phyloP scores from a whole-genome alignment of 2,888 invertebrate genomes.

The Gerris lacustris region DNA sequence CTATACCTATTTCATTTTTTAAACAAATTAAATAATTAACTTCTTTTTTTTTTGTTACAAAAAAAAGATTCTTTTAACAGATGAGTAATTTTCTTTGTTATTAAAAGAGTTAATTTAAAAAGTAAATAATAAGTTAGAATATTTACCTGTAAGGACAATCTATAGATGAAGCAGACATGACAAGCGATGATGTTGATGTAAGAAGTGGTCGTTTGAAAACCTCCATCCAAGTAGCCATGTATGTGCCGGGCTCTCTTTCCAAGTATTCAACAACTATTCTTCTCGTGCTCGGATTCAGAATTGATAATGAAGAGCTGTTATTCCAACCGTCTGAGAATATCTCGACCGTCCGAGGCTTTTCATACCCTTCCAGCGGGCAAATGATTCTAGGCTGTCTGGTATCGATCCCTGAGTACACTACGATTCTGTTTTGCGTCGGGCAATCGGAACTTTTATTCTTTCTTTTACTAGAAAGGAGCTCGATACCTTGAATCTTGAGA shows the following conservation, averaged over 20 bases:
- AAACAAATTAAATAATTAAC: no score
- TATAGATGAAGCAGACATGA: conserved; percentile 41
- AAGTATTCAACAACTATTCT: conserved; percentile 65
- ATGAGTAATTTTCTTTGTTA: no score
- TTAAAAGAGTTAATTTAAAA: no score
- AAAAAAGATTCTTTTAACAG: no score
- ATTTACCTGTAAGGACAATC: conserved; percentile 58
- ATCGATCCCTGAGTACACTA: conserved; percentile 57
- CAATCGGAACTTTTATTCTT: conserved; percentile 38
- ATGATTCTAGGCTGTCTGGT: conserved; percentile 51
- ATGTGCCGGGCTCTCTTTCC: conserved; percentile 58
- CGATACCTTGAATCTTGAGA: conserved; percentile 54
- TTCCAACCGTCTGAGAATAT: conserved; percentile 62
- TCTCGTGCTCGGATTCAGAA: conserved; percentile 39
- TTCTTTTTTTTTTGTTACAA: no score
- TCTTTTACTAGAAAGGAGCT: conserved; percentile 36
- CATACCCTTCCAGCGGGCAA: conserved; percentile 46
- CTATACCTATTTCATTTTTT: no score
- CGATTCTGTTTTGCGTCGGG: conserved; percentile 55
- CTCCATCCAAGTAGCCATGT: conserved; percentile 66
- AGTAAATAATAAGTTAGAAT: background rate
- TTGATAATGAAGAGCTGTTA: conserved; percentile 32
- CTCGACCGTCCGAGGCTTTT: conserved; percentile 41
- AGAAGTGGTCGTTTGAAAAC: conserved; percentile 44
- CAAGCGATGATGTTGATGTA: conserved; percentile 38